Percentiles rank a stretch among this genome's conserved stretches.
Conservation (phyloP, 2,113 vertebrate species). For the Thryonomys swinderianus region DNA sequence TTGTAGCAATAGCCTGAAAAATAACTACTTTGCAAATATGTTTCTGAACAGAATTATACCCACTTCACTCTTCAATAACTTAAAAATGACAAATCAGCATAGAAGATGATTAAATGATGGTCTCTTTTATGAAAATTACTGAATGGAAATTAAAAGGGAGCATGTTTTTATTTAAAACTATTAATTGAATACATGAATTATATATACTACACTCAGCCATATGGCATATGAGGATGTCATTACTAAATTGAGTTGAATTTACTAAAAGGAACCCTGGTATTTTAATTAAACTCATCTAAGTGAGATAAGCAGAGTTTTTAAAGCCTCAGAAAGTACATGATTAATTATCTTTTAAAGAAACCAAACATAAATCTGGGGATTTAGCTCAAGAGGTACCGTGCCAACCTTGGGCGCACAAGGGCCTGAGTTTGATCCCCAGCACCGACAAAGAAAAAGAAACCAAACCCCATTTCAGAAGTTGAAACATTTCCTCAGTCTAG, state of each 20-base stretch:
- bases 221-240: background rate
- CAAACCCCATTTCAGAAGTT: background rate
- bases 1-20: slow-evolving; percentile 52
- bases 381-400: too few species aligned
- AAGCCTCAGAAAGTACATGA: background rate
- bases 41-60: slow-evolving; percentile 27
- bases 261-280: background rate
- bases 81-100: slow-evolving; percentile 38
- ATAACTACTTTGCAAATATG: slow-evolving; percentile 49
- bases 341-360: background rate
- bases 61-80: background rate
- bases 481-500: background rate
- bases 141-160: background rate
- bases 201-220: background rate
- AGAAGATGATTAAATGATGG: background rate
- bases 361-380: too few species aligned
- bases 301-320: background rate
- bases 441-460: too few species aligned
- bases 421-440: too few species aligned
- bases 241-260: background rate
- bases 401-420: too few species aligned
- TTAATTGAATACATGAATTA: slow-evolving; percentile 3
- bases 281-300: slow-evolving; percentile 53
- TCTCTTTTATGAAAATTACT: slow-evolving; percentile 36
- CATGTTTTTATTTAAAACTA: background rate